Conservation (phyloP, 2,888 invertebrate genomes). For the Crepidodera aurea region DNA sequence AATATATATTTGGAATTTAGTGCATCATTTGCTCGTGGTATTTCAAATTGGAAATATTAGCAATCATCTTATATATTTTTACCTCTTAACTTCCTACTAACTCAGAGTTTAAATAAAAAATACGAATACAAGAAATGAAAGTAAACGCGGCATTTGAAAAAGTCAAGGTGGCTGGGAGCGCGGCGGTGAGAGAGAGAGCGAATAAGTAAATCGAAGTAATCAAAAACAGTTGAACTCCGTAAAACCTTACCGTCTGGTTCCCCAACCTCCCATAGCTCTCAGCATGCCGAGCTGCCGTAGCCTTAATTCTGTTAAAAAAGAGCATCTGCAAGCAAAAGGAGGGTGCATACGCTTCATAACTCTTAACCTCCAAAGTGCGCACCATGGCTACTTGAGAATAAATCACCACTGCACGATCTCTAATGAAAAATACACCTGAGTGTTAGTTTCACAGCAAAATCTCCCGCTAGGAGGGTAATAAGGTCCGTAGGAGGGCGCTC, state of each 20-base stretch:
- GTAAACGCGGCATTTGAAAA: conserved; percentile 11
- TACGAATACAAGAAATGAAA: conserved; percentile 10
- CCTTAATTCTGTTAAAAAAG: conserved; percentile 54
- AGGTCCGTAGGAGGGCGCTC: conserved; percentile 57
- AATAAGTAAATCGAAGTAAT: conserved; percentile 26
- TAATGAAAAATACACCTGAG: conserved; percentile 53
- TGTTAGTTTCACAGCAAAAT: conserved; percentile 54
- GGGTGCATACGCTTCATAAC: conserved; percentile 35
- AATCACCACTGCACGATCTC: conserved; percentile 50
- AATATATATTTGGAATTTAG: no score
- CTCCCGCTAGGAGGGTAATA: conserved; percentile 60
- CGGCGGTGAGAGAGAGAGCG: background rate
- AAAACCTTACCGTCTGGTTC: conserved; percentile 31
- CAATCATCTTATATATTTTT: no score
- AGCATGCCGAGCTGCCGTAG: conserved; percentile 51
- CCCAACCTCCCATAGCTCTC: conserved; percentile 47
- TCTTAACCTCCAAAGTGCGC: conserved; percentile 44
- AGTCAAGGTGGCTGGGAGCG: conserved; percentile 1
- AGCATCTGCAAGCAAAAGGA: conserved; percentile 41
- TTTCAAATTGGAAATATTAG: no score
- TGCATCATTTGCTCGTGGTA: no score
- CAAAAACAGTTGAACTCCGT: conserved; percentile 34
- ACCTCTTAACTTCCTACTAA: no score
- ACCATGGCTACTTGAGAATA: conserved; percentile 43
- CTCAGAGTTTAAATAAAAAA: no score